Base-by-base conservation (phyloP, 2,888 invertebrate species). In the Proisotoma minuta region DNA sequence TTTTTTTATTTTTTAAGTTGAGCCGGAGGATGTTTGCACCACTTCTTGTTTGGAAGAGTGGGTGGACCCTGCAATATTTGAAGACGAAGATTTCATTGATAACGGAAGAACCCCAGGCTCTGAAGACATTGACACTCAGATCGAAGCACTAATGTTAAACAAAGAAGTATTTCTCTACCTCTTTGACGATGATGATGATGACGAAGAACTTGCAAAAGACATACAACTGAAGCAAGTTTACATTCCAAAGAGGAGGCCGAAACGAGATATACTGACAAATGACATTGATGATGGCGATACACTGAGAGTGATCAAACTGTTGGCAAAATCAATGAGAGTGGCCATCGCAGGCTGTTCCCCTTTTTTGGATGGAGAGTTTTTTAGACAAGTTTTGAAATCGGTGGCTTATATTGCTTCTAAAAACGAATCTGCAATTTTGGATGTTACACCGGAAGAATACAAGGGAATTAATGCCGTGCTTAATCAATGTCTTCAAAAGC, bases 281-380 rank as follows among this genome's bases (percentile, higher is more conserved):
- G 20, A 39, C 49, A 8, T 28, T 28, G 29, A 54, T 54, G 23
- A 53, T 43, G 15, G 49, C 2, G 58, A 48, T 20, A 2, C 3
- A 3, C n/a, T 50, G 1, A 20, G 52, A 3, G 58, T 59, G 3
- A 40, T 63, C 5, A 62, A 53, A 39, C 49, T 69, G 0, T 53
- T 69, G 1, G 59, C 59, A 20, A 34, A 57, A 3, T 62, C 69
- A 18, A 57, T 69, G 57, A 15, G 54, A 39, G 59, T 69, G 10
- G 29, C 50, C 4, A 22, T 60, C 10, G 20, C 40, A 10, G 34
- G 58, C 1, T 66, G 66, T 51, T 22, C 48, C 5, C 66, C 66
- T 0, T 66, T 43, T 50, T 23, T 69, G 1, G 27, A 34, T 2
- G 18, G 23, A 24, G 49, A 52, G 1, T 69, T 62, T 34, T 59